Evolutionary conservation across 1,140 invertebrate genomes (phyloP).

Genomic region (Heliconius eleuchia): DNA sequence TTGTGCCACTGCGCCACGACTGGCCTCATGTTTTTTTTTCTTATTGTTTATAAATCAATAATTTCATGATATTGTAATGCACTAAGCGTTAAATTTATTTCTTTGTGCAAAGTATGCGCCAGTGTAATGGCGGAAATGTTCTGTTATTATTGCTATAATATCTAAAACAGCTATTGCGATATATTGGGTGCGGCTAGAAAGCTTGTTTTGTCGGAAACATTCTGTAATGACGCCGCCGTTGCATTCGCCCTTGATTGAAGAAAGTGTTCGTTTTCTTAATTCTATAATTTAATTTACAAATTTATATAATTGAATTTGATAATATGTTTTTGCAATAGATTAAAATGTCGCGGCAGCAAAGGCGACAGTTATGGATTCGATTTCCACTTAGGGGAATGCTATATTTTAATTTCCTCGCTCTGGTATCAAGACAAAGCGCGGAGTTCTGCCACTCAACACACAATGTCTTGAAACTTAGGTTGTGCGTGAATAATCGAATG

Average conservation of each 20-base stretch:
- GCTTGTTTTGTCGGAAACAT: constrained; percentile 20
- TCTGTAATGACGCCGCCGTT: neutral
- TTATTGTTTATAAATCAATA: neutral
- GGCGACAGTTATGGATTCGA: too few species aligned
- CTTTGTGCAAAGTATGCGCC: constrained; percentile 20
- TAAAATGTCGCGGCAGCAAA: too few species aligned
- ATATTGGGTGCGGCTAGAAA: constrained; percentile 27
- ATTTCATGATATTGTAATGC: neutral
- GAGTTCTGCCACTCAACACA: too few species aligned
- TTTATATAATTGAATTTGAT: neutral
- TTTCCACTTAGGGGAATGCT: too few species aligned
- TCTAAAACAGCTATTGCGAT: constrained; percentile 28
- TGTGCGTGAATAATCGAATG: too few species aligned
- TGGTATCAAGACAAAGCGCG: too few species aligned
- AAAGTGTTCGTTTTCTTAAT: constrained; percentile 21
- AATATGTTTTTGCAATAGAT: neutral
- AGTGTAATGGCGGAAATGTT: constrained; percentile 33
- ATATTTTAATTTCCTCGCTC: too few species aligned
- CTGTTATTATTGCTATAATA: constrained; percentile 29
- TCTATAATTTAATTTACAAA: neutral
- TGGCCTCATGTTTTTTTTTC: too few species aligned
- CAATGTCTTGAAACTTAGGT: too few species aligned
- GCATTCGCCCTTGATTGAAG: constrained; percentile 26
- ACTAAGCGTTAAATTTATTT: neutral
- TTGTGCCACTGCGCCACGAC: too few species aligned